Evolutionary conservation across 2,888 invertebrate species (phyloP), one percentile per base, ranked within the genome.

Genomic region (Pristionchus fissidentatus): DNA sequence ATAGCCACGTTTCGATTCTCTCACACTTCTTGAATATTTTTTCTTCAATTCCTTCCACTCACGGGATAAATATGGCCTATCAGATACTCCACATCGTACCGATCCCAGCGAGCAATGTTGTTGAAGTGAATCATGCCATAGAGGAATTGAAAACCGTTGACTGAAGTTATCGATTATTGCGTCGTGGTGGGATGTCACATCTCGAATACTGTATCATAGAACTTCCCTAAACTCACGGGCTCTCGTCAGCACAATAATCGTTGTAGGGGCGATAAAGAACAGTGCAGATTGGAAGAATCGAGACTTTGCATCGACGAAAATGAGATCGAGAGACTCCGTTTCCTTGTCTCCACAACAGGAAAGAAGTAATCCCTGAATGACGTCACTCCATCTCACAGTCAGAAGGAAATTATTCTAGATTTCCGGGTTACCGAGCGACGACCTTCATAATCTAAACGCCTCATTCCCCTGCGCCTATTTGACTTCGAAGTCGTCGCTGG

Each of bases 31-130:
- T 41, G 41, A 70, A 70, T 70, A 19, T 41, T 13, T 26, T 10
- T 70, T 70, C 55, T 4, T 55, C 70, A 41, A n/a, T 70, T 70
- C n/a, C n/a, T n/a, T n/a, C n/a, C 41, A 70, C 70, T 43, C 70
- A 70, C 70, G 19, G 70, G 43, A 70, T 38, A 5, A 70, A 13
- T 38, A 8, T 15, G n/a, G 15, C n/a, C 38, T 8, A 26, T 41
- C 19, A 43, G n/a, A n/a, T 15, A 5, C 0, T 4, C 41, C n/a
- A 70, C 22, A 0, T 19, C 29, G 32, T 77, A 49, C 32, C 77
- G 46, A 29, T 22, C 19, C 49, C 46, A 49, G 49, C 32, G 49
- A 22, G n/a, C 13, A 38, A 70, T 26, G 70, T 38, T 38, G 19
- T 41, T 41, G 3, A 49, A 26, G 38, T 38, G 73, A 41, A 49